Evolutionary conservation across 1,140 invertebrate genomes (phyloP), one percentile per base, ranked within the genome.

Genomic region (Pemphigus obesinymphae): DNA sequence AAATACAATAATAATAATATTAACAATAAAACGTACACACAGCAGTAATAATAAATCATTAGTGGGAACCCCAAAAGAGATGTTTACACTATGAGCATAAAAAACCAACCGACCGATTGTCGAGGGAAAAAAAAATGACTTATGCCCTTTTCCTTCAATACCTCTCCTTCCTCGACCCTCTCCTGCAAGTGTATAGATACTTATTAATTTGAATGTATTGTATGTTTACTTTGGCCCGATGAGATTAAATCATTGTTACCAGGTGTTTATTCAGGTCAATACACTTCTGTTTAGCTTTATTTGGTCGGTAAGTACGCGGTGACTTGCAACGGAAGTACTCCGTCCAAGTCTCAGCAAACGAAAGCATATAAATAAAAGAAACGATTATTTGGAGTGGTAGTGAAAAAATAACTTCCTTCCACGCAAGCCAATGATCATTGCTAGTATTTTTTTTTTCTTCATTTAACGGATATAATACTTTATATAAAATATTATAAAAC

Each of bases 181-280:
- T 78, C 73, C 45, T n/a, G n/a, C 6, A 1, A 15, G 26, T 26
- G 40, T 80, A 80, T 45, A 37, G 29, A 78, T 78, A 78, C 37
- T 80, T 80, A 63, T 80, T 80, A 80, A 80, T 80, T 80, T 80
- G 55, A 80, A 80, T 80, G 34, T 63, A n/a, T n/a, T 45, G 55
- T 31, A 55, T 78, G 76, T 80, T 80, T 80, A 61, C 37, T 63
- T 58, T 63, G 76, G n/a, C 37, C 34, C 76, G 55, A 80, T 45
- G 37, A 63, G 76, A 80, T 80, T 80, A 80, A 80, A 80, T 80
- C 53, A 80, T 80, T 80, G 76, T 80, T 80, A 31, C 76, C 76
- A 45, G 76, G 23, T 80, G 76, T 80, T 80, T 80, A 40, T 80
- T 80, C 76, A 80, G 53, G 76, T 80, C 76, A 61, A 80, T 61